Evolutionary conservation across 2,797 vertebrate genomes (phyloP), one percentile per base, ranked within the genome.

Genomic region (Propithecus deckenii): DNA sequence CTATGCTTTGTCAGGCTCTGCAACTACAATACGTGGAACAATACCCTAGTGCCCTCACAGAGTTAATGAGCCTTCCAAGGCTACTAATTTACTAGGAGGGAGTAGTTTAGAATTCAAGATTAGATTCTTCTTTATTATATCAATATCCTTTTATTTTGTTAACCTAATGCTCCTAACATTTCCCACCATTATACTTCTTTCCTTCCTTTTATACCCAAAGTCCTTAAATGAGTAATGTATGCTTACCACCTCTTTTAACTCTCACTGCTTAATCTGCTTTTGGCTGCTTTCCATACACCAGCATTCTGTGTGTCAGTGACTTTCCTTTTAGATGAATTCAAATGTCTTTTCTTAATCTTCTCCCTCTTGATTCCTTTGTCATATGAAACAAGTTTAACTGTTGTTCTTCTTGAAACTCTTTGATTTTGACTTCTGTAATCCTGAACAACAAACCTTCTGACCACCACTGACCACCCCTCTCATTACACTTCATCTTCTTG

Each of bases 171-270:
- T 86, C 96, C 83, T 72, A 75, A 96, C 96, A 96, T 93, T 98
- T 97, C 95, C 97, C 69, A 38, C 80, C 32, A 97, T 97, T 97
- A 91, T 97, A 79, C 46, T 81, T 93, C 93, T 97, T 98, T 96
- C 95, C 97, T 97, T 96, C 79, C 92, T 92, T 84, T 96, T 87
- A 89, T 76, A 59, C 28, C 61, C 41, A 5, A n/a, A 71, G 72
- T 72, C 80, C 84, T 96, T 81, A 76, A 89, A 59, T 85, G 61
- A 96, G 72, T n/a, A 32, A 23, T 61, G 46, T 83, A 43, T 14
- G n/a, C n/a, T 79, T 23, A 79, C 41, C 52, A 41, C 46, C 67
- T 96, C 76, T 78, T 59, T 95, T 88, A 92, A 25, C 67, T 87
- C 65, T 72, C 61, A 30, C 48, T 55, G 50, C 48, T 95, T 93